Conservation (phyloP, 1,140 invertebrate species). For the Neotoxoptera formosana region DNA sequence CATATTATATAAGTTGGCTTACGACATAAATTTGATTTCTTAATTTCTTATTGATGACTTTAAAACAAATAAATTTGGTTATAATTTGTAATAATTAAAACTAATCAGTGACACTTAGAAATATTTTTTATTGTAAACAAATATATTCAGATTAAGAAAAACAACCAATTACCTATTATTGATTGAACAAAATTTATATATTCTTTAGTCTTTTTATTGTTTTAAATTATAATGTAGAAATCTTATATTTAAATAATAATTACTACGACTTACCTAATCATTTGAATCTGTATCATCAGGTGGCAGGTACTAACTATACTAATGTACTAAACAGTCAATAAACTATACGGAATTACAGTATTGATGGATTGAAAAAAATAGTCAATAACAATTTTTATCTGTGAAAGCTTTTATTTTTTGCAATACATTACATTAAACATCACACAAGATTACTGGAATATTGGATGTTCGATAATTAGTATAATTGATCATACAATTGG, state of each 20-base stretch:
- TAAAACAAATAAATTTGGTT: neutral
- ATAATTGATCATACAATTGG: neutral
- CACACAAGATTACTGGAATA: neutral
- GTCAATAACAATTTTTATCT: neutral
- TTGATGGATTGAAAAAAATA: neutral
- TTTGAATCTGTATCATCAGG: neutral
- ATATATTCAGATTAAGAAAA: neutral
- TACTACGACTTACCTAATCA: too few species aligned
- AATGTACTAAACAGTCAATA: neutral
- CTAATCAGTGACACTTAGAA: neutral
- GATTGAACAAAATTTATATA: neutral
- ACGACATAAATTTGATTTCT: neutral
- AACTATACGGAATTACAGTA: neutral
- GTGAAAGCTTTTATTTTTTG: neutral
- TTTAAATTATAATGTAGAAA: neutral
- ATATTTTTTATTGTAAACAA: neutral
- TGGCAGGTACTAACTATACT: too few species aligned
- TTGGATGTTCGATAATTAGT: neutral
- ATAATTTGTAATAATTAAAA: neutral
- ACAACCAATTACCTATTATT: neutral
- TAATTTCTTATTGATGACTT: neutral
- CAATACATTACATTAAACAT: neutral
- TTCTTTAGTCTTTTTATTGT: neutral
- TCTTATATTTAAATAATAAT: neutral
- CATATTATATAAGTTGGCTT: neutral